These are phyloP conservation scores for Agapornis canus DNA, from an alignment of 2,797 vertebrate species.

Conservation along the genomic window DNA sequence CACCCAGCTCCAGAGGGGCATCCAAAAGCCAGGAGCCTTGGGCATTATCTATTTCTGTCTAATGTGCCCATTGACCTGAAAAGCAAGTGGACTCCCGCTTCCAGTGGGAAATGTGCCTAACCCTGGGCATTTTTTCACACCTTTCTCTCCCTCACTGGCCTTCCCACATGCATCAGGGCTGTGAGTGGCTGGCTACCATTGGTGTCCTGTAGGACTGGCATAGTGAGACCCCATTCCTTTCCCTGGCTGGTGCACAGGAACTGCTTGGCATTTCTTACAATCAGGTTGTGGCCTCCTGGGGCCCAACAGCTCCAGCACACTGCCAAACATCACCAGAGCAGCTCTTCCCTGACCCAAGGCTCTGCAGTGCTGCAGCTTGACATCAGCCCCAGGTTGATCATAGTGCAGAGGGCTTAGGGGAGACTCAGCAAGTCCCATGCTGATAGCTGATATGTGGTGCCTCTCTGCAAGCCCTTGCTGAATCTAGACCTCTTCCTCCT, in stretches of 20 bases:
- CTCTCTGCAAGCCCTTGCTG: background rate
- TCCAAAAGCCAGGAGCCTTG: background rate
- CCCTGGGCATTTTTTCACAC: fast-evolving
- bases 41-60: background rate
- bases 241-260: background rate
- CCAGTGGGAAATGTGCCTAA: background rate
- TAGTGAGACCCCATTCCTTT: fast-evolving
- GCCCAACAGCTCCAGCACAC: background rate
- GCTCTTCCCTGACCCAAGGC: fast-evolving
- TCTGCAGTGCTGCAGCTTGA: background rate
- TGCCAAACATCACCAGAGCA: fast-evolving
- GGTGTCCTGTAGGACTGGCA: fast-evolving
- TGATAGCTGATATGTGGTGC: fast-evolving
- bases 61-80: background rate
- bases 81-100: background rate
- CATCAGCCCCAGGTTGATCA: fast-evolving
- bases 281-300: background rate
- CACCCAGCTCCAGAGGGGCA: background rate
- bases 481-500: background rate
- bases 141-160: background rate
- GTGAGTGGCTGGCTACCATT: fast-evolving
- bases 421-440: background rate
- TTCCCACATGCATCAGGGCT: fast-evolving
- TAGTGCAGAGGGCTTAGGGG: fast-evolving
- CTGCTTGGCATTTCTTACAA: fast-evolving